A percentile compares a stretch with the other conserved stretches of the same genome.
These are phyloP conservation scores for Drosophila bunnanda DNA, from an alignment of 2,888 invertebrate genomes.

Conservation along the genomic window DNA sequence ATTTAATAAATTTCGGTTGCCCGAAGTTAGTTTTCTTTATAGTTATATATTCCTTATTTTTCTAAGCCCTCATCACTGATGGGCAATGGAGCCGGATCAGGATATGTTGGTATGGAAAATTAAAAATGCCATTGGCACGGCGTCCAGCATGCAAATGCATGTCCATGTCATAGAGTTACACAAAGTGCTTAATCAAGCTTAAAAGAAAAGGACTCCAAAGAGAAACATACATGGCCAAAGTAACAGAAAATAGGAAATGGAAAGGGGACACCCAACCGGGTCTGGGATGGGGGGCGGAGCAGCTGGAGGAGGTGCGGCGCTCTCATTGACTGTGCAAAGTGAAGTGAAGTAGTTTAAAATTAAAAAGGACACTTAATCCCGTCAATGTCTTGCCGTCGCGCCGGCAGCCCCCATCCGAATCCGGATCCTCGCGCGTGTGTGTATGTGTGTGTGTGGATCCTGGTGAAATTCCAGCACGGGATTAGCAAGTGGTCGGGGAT, in stretches of 20 bases:
- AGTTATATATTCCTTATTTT: neutral
- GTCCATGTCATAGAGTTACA: conserved; percentile 78
- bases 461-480: conserved; percentile 66
- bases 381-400: conserved; percentile 58
- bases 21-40: too few species aligned
- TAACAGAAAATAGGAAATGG: conserved; percentile 10
- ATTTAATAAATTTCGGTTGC: too few species aligned
- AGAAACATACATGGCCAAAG: conserved; percentile 37
- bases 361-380: conserved; percentile 79
- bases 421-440: conserved; percentile 19
- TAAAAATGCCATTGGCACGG: conserved; percentile 74
- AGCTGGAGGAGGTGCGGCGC: conserved; percentile 14
- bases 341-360: conserved; percentile 78
- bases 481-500: conserved; percentile 55
- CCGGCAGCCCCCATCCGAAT: conserved; percentile 22
- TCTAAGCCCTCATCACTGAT: conserved; percentile 15
- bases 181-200: conserved; percentile 81
- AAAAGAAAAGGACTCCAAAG: conserved; percentile 68
- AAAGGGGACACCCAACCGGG: conserved; percentile 18
- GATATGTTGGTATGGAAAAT: conserved; percentile 57
- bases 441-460: conserved; percentile 23
- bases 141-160: conserved; percentile 56
- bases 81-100: conserved; percentile 18
- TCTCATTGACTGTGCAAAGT: conserved; percentile 69
- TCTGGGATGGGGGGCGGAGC: too few species aligned